Conservation (phyloP, 2,113 vertebrate genomes). For the Acrocephalus arundinaceus region DNA sequence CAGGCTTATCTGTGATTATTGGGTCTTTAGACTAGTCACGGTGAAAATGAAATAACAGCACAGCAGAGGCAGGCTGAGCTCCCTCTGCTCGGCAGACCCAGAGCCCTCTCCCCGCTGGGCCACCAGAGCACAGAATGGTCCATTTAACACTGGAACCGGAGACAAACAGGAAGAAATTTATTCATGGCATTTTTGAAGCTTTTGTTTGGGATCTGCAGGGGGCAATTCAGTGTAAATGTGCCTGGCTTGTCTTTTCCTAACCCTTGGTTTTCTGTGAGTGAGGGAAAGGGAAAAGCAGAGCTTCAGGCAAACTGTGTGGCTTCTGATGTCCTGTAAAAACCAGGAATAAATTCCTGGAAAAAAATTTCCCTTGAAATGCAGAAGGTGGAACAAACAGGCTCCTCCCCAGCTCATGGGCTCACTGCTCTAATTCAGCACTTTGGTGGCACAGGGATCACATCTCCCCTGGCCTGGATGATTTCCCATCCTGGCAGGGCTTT, state of each 20-base stretch:
- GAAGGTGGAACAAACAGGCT: background rate
- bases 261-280: background rate
- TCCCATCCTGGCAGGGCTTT: background rate
- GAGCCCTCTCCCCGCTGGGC: background rate
- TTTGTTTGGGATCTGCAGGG: conserved; percentile 17
- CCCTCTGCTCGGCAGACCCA: background rate
- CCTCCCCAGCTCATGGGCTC: background rate
- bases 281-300: background rate
- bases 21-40: background rate
- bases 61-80: background rate
- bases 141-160: background rate
- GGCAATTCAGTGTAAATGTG: background rate
- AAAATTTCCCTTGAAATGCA: background rate
- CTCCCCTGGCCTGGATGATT: fast-evolving
- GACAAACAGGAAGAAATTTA: conserved; percentile 37
- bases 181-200: conserved; percentile 9
- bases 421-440: background rate
- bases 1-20: background rate
- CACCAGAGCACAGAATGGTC: background rate
- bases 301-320: fast-evolving
- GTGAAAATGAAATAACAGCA: background rate
- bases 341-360: background rate
- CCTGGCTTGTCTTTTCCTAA: background rate
- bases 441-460: fast-evolving
- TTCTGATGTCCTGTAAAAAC: background rate